phyloP scores from a whole-genome alignment of 2,888 invertebrate species.

The Acanthosepion pharaonis region DNA sequence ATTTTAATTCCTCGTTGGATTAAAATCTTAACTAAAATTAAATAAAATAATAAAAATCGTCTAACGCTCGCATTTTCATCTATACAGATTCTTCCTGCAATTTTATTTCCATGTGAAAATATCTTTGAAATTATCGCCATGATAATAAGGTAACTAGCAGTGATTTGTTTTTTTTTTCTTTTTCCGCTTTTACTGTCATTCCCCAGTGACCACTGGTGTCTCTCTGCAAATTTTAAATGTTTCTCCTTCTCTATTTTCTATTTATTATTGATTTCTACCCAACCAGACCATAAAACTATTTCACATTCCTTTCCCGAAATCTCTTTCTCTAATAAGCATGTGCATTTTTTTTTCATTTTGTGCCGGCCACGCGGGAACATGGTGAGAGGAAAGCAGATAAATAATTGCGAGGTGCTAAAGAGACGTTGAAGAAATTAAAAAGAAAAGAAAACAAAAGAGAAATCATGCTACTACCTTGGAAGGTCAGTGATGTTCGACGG shows the following conservation, averaged over 20 bases:
- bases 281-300: background rate
- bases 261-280: background rate
- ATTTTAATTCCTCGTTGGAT: too few species aligned
- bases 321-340: background rate
- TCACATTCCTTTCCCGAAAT: background rate
- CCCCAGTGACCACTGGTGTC: background rate
- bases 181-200: background rate
- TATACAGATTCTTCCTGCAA: too few species aligned
- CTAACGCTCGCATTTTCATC: background rate
- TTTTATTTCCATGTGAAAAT: too few species aligned
- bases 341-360: background rate
- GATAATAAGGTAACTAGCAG: background rate
- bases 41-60: background rate
- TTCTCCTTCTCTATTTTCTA: background rate
- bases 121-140: background rate
- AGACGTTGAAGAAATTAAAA: background rate
- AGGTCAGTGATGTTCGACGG: background rate
- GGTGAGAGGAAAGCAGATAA: background rate
- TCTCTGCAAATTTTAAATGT: background rate
- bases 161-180: background rate
- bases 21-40: too few species aligned
- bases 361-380: background rate
- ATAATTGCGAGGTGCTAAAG: background rate
- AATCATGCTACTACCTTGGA: background rate
- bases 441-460: background rate